A percentile compares a stretch with the other conserved stretches of the same genome.
Conservation (phyloP, 2,888 invertebrate species). For the Podabrus alpinus region DNA sequence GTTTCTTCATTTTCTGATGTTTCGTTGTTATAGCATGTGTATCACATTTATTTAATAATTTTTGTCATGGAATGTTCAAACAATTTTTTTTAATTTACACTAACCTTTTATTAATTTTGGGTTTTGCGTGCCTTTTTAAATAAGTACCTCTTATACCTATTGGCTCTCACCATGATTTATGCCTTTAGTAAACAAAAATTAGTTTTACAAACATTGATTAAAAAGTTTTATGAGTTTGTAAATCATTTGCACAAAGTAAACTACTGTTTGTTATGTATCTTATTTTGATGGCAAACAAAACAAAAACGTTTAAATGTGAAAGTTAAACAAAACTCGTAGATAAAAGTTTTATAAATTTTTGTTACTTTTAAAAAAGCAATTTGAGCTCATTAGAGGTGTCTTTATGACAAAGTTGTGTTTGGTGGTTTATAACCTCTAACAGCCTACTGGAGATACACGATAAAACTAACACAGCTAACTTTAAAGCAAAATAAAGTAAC, state of each 20-base stretch:
- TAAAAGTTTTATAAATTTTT: not conserved
- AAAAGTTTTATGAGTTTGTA: not conserved
- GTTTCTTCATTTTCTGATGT: not conserved
- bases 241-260: not conserved
- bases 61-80: not conserved
- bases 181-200: not conserved
- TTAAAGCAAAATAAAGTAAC: slow-evolving; percentile 47
- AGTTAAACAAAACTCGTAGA: not conserved
- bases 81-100: not conserved
- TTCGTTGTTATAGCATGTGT: not conserved
- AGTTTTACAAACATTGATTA: not conserved
- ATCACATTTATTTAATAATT: not conserved
- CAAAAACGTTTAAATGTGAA: not conserved
- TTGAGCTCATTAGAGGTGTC: slow-evolving; percentile 29
- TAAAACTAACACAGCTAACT: slow-evolving; percentile 44
- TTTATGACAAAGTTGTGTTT: slow-evolving; percentile 33
- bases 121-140: too few relatives aligned
- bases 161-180: not conserved
- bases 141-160: not conserved
- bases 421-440: slow-evolving; percentile 34
- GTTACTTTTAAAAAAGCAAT: slow-evolving; percentile 5
- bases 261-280: not conserved
- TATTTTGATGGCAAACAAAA: not conserved
- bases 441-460: slow-evolving; percentile 38
- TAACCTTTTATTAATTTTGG: not conserved